phyloP scores from a whole-genome alignment of 2,113 vertebrate genomes.

The Arizona elegans region DNA sequence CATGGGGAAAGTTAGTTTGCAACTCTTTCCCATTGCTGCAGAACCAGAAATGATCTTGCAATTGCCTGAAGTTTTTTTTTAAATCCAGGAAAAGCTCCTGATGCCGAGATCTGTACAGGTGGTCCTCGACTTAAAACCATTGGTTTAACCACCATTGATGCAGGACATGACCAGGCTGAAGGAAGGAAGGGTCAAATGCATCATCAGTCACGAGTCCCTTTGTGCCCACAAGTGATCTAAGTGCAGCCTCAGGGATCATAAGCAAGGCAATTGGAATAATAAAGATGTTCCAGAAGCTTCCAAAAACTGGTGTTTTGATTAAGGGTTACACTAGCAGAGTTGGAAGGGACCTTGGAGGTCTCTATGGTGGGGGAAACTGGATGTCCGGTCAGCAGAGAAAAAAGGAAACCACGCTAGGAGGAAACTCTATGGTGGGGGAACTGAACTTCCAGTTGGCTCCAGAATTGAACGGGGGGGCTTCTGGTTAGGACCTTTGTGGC shows the following conservation, averaged over 20 bases:
- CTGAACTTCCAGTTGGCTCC: too few species aligned
- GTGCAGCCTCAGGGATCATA: conserved; percentile 11
- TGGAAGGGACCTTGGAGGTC: too few species aligned
- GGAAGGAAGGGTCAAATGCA: too few species aligned
- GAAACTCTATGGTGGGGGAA: too few species aligned
- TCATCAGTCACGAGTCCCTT: not conserved
- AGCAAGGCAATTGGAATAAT: conserved; percentile 14
- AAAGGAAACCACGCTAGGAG: too few species aligned
- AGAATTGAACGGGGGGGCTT: too few species aligned
- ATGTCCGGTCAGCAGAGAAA: too few species aligned
- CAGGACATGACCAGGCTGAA: too few species aligned
- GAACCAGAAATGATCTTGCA: not conserved
- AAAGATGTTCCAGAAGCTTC: not conserved
- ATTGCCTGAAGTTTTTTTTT: not conserved
- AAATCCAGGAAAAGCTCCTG: not conserved
- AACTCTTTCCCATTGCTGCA: not conserved
- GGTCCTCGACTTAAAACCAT: too few species aligned
- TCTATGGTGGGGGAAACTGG: too few species aligned
- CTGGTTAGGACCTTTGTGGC: too few species aligned
- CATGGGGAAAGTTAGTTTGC: not conserved
- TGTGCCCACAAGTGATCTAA: not conserved
- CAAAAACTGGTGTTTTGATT: not conserved
- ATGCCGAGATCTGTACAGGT: not conserved
- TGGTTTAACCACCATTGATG: too few species aligned
- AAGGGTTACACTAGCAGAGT: not conserved